Evolutionary conservation across 2,888 invertebrate genomes (phyloP).

Genomic region (Sphaeridia pumilis): DNA sequence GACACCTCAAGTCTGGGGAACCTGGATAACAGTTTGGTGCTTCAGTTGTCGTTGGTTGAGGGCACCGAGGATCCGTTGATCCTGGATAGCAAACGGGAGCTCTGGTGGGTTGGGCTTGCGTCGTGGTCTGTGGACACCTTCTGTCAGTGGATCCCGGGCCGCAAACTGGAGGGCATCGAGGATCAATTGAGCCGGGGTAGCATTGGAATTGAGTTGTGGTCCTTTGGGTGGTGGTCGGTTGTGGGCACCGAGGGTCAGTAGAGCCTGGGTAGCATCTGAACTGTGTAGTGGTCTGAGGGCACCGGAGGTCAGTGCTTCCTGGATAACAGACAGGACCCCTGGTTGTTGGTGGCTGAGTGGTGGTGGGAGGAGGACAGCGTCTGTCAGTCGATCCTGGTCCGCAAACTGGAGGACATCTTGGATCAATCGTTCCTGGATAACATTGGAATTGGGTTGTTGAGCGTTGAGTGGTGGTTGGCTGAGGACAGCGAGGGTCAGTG

Average conservation of each 20-base stretch:
- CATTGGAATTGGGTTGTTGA: slow-evolving; percentile 11
- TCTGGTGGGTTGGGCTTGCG: slow-evolving; percentile 13
- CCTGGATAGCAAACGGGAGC: slow-evolving; percentile 40
- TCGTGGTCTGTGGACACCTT: slow-evolving; percentile 11
- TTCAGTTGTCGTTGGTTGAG: slow-evolving; percentile 2
- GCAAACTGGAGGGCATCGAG: slow-evolving; percentile 7
- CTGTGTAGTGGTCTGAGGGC: slow-evolving; percentile 36
- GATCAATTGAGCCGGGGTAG: slow-evolving; percentile 38
- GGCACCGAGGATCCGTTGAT: slow-evolving; percentile 31
- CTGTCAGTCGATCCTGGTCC: slow-evolving; percentile 37
- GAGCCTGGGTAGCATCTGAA: slow-evolving; percentile 40
- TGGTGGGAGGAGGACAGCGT: slow-evolving; percentile 17
- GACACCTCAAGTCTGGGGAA: slow-evolving; percentile 31
- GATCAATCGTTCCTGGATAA: slow-evolving; percentile 19
- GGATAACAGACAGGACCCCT: slow-evolving; percentile 37
- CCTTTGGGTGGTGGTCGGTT: slow-evolving; percentile 38
- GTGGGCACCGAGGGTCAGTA: slow-evolving; percentile 12
- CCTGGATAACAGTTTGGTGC: slow-evolving; percentile 4
- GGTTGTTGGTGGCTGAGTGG: slow-evolving; percentile 1
- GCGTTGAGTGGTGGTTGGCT: slow-evolving; percentile 7
- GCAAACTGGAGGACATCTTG: slow-evolving; percentile 34
- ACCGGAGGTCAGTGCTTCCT: slow-evolving; percentile 30
- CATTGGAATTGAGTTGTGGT: slow-evolving; percentile 39
- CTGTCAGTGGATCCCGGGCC: slow-evolving; percentile 18
- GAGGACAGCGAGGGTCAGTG: slow-evolving; percentile 15